Evolutionary conservation across 2,797 vertebrate species (phyloP).

Genomic region (Coregonus ussuriensis): DNA sequence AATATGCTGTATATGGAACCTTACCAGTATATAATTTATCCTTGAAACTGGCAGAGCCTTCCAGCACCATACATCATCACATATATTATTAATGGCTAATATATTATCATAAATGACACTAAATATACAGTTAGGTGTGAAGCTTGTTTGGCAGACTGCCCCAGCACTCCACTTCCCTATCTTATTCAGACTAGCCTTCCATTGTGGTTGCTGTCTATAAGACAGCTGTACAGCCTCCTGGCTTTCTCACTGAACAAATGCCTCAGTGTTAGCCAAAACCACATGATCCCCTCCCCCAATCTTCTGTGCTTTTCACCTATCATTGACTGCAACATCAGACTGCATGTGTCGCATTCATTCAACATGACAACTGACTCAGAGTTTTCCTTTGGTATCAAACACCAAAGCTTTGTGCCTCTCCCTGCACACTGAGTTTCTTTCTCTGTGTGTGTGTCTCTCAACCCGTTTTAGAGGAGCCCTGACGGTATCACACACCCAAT

Average conservation of each 20-base stretch:
- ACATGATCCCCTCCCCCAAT: constrained; percentile 38
- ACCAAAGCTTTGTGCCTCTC: constrained; percentile 55
- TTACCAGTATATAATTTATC: constrained; percentile 59
- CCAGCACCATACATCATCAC: constrained; percentile 54
- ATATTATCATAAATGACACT: constrained; percentile 64
- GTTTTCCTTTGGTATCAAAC: constrained; percentile 49
- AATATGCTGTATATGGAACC: constrained; percentile 42
- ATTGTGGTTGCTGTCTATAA: constrained; percentile 52
- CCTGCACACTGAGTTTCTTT: constrained; percentile 18
- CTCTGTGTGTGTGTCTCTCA: constrained; percentile 38
- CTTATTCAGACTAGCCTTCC: constrained; percentile 44
- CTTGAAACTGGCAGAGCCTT: constrained; percentile 27
- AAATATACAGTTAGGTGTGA: constrained; percentile 45
- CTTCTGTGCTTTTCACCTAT: constrained; percentile 11
- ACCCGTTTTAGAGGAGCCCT: constrained; percentile 68
- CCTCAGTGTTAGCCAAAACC: constrained; percentile 47
- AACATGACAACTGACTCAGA: constrained; percentile 57
- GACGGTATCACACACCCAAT: constrained; percentile 76
- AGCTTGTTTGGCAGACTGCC: constrained; percentile 57
- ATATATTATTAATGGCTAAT: constrained; percentile 72
- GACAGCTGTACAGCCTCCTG: constrained; percentile 67
- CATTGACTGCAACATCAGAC: constrained; percentile 40
- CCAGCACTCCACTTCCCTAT: constrained; percentile 20
- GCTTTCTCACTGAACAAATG: constrained; percentile 58
- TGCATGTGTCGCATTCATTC: constrained; percentile 36